Percentiles rank a stretch among this genome's conserved stretches.
These are phyloP conservation scores for Mormyrops attenuatus DNA, from an alignment of 2,797 vertebrate genomes.

Conservation along the genomic window DNA sequence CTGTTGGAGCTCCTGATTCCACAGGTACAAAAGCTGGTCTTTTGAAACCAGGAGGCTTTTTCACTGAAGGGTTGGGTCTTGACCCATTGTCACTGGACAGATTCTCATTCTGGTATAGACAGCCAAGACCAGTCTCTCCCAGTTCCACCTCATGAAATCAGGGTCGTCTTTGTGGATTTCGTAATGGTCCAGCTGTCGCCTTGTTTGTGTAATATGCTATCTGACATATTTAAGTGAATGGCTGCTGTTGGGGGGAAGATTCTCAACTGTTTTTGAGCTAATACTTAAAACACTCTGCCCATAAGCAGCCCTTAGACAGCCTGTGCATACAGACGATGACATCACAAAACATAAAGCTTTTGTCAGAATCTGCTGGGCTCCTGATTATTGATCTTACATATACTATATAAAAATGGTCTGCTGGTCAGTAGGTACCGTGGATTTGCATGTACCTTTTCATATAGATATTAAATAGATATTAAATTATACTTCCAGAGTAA, in stretches of 20 bases:
- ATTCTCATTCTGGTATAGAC: background rate
- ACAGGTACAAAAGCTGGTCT: background rate
- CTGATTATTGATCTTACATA: background rate
- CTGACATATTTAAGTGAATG: background rate
- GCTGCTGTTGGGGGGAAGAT: background rate
- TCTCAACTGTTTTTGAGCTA: background rate
- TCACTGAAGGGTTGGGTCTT: background rate
- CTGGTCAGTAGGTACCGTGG: background rate
- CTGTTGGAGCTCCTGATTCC: background rate
- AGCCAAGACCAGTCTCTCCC: background rate
- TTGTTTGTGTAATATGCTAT: background rate
- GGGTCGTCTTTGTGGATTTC: background rate
- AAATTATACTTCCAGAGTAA: background rate
- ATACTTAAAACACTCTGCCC: background rate
- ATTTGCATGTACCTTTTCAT: background rate
- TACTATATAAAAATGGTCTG: background rate
- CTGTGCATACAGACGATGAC: background rate
- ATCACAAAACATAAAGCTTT: background rate
- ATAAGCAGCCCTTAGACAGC: background rate
- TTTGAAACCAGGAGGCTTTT: background rate
- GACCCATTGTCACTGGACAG: background rate
- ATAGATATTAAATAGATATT: no score
- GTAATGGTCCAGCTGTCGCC: background rate
- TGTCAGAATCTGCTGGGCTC: background rate
- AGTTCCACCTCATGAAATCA: background rate